phyloP scores from a whole-genome alignment of 2,113 vertebrate genomes.

The Eurystomus gularis region DNA sequence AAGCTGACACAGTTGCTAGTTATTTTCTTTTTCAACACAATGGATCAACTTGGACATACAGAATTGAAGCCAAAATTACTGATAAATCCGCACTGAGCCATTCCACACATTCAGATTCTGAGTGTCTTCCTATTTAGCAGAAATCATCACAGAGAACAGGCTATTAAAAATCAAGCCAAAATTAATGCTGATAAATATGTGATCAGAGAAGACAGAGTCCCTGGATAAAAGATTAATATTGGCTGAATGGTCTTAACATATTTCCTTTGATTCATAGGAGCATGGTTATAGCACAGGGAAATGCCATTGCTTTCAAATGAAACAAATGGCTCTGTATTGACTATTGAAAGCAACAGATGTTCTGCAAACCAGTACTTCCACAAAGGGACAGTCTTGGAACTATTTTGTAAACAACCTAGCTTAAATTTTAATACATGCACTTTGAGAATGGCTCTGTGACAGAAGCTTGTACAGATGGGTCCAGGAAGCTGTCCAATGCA shows the following conservation, averaged over 20 bases:
- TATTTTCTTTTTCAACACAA: neutral
- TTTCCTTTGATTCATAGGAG: constrained; percentile 64
- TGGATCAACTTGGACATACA: neutral
- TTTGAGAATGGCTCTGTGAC: constrained; percentile 57
- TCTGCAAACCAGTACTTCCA: constrained; percentile 47
- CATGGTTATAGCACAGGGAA: constrained; percentile 38
- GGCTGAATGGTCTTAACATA: constrained; percentile 51
- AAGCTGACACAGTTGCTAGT: constrained; percentile 4
- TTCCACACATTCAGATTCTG: neutral
- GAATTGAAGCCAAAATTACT: neutral
- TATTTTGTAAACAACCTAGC: constrained; percentile 62
- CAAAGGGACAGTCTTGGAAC: constrained; percentile 65
- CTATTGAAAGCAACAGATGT: constrained; percentile 63
- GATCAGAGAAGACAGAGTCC: constrained; percentile 47
- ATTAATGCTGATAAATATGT: constrained; percentile 58
- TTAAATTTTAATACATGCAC: constrained; percentile 64
- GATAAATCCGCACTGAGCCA: neutral
- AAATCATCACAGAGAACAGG: neutral
- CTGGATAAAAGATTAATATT: constrained; percentile 63
- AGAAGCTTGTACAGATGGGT: constrained; percentile 47
- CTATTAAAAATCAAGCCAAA: constrained; percentile 27
- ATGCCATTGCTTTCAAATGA: constrained; percentile 55
- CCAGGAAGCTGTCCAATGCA: constrained; percentile 13
- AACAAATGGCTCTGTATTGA: constrained; percentile 63
- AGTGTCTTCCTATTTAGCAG: neutral